Conservation (phyloP, 1,140 invertebrate species). For the Cyrtorhinus lividipennis region DNA sequence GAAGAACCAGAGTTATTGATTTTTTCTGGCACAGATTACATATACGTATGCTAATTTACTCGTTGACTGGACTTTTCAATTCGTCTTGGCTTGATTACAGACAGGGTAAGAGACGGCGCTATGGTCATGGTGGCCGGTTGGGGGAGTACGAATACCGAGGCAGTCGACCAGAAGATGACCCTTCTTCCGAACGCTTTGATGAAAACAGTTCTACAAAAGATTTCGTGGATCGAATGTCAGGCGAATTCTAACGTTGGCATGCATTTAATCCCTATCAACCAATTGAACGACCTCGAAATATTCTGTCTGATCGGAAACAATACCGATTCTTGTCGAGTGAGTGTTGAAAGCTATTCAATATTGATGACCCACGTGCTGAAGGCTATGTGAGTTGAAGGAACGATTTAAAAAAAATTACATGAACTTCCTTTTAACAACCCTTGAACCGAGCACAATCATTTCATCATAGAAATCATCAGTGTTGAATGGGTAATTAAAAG, state of each 20-base stretch:
- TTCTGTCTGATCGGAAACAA: conserved; percentile 10
- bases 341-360: neutral
- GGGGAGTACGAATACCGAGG: neutral
- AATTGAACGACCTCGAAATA: neutral
- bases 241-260: neutral
- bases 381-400: no score
- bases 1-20: no score
- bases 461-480: no score
- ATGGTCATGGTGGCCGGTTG: neutral
- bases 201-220: neutral
- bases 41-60: no score
- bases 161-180: neutral
- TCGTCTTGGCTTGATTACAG: neutral
- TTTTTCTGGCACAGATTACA: no score
- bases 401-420: no score
- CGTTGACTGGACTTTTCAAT: no score
- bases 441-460: no score
- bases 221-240: neutral
- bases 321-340: conserved; percentile 16
- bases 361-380: no score
- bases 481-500: no score
- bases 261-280: neutral
- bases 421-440: no score
- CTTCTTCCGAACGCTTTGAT: neutral
- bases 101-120: neutral